A percentile compares a stretch with the other conserved stretches of the same genome.
phyloP scores from a whole-genome alignment of 2,888 invertebrate species.

The Harpagoxenus sublaevis region DNA sequence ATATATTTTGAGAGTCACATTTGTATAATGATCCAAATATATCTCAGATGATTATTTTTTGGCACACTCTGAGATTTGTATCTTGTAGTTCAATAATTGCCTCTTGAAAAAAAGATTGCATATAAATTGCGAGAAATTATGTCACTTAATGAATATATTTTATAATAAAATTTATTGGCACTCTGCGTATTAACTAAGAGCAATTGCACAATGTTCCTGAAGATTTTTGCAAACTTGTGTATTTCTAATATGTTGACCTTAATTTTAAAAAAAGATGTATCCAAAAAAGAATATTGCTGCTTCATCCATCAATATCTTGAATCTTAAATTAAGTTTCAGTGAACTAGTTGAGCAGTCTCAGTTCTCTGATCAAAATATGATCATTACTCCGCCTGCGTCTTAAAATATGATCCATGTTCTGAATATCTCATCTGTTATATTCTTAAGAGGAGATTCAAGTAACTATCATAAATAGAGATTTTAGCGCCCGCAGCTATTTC shows the following conservation, averaged over 20 bases:
- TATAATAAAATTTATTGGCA: background rate
- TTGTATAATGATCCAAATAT: background rate
- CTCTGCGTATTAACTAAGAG: background rate
- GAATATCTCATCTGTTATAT: background rate
- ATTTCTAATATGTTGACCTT: background rate
- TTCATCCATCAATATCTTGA: background rate
- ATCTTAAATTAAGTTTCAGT: background rate
- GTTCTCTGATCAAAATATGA: background rate
- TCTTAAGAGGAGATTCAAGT: background rate
- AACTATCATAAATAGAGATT: too few species aligned
- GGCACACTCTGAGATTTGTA: background rate
- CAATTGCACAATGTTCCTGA: background rate
- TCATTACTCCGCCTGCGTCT: background rate
- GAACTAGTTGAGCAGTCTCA: background rate
- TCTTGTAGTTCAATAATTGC: background rate
- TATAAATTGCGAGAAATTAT: background rate
- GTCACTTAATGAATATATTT: background rate
- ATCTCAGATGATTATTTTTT: background rate
- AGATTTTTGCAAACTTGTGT: background rate
- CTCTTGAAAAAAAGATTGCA: background rate
- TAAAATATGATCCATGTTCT: background rate
- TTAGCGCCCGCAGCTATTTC: background rate
- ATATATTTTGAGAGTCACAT: background rate
- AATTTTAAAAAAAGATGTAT: background rate
- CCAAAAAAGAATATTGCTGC: background rate